Evolutionary conservation across 2,113 vertebrate species (phyloP).

Genomic region (Salvelinus namaycush): DNA sequence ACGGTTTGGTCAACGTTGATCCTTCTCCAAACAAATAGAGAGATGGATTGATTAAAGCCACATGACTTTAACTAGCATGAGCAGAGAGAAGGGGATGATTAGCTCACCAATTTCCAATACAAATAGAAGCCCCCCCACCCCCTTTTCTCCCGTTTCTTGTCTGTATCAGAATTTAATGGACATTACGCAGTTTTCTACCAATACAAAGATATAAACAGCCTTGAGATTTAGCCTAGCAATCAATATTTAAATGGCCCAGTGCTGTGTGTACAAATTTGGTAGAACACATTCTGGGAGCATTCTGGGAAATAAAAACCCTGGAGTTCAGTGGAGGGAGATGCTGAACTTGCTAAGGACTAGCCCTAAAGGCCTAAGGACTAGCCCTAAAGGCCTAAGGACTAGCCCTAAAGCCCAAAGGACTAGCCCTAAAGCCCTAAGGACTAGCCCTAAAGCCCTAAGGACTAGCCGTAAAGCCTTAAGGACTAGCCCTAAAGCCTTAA

Average conservation of each 20-base stretch:
- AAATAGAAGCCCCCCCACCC: neutral
- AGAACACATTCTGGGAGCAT: neutral
- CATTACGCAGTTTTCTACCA: neutral
- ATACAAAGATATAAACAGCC: neutral
- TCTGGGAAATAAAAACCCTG: neutral
- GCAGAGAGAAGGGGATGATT: neutral
- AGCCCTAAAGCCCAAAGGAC: no score
- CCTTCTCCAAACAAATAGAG: slow-evolving; percentile 18
- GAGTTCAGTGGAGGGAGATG: neutral
- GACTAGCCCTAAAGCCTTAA: no score
- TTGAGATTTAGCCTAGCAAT: neutral
- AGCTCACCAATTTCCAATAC: neutral
- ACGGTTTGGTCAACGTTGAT: slow-evolving; percentile 6
- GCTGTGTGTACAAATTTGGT: neutral
- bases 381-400: no score
- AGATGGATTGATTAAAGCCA: slow-evolving; percentile 19
- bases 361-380: no score
- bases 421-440: no score
- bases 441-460: no score
- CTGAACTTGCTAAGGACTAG: no score
- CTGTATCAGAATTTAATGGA: neutral
- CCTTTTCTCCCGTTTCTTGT: neutral
- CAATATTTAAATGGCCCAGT: neutral
- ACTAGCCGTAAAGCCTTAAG: no score
- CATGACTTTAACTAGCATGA: neutral